Conservation (phyloP, 2,113 vertebrate species). For the Corythaeola cristata region DNA sequence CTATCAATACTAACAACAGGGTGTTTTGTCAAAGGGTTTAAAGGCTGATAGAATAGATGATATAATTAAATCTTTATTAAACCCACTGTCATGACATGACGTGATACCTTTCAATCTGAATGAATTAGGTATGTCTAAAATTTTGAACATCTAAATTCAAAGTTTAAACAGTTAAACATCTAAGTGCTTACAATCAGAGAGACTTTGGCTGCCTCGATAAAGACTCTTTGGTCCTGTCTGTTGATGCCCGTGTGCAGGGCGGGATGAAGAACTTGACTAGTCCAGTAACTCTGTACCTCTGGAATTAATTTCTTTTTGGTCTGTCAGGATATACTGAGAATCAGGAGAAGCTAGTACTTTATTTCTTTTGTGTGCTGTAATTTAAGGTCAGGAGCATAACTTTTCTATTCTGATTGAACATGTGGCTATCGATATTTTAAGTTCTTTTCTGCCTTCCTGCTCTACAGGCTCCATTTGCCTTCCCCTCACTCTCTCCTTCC, state of each 20-base stretch:
- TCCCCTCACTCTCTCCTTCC: background rate
- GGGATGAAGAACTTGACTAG: background rate
- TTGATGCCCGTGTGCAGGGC: too few relatives aligned
- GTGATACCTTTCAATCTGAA: background rate
- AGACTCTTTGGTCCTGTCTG: background rate
- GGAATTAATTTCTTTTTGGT: background rate
- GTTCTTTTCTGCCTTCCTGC: background rate
- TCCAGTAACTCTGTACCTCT: background rate
- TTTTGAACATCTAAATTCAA: background rate
- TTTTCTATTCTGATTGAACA: background rate
- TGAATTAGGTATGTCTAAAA: background rate
- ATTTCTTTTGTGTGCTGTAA: background rate
- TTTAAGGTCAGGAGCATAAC: background rate
- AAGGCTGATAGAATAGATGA: background rate
- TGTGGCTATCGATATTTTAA: background rate
- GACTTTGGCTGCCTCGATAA: background rate
- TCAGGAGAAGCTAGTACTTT: background rate
- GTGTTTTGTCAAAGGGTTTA: background rate
- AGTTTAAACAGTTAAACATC: background rate
- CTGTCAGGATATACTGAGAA: background rate
- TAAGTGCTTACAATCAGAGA: background rate
- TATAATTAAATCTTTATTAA: background rate
- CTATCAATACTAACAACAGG: background rate
- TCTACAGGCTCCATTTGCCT: background rate
- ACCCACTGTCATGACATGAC: background rate